Base-by-base conservation (phyloP, 35 echinoderm and acorn worm genomes). In the Stichopus chloronotus region DNA sequence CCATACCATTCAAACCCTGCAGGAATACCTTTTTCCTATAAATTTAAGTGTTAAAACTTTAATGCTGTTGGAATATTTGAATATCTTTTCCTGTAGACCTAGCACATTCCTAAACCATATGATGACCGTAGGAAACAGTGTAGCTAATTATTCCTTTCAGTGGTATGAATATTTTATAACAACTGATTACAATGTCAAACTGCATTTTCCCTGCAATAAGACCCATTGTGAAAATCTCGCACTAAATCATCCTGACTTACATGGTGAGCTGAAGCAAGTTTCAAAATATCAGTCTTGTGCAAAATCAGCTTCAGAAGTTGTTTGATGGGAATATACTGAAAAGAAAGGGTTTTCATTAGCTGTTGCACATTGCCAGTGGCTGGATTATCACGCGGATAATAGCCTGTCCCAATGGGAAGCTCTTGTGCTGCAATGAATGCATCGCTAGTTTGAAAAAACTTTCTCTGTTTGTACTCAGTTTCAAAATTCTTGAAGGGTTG, bases 291-390 rank as follows among this genome's bases (percentile, higher is more conserved):
- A 52, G 88, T 91, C 17, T 91, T 91, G 72, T 91, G 63, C 58
- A 91, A 53, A 19, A 91, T 74, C 13, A 91, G 53, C 57, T 56
- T 91, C 5, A 91, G 72, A 56, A 78, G 90, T 43, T 25, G 72
- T 78, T 91, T 25, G 5, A 91, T 91, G 43, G 90, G 90, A 79
- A 78, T 78, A 78, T 91, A 91, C 72, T 91, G 90, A 77, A 78
- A 91, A 23, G 84, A 57, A 77, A 91, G 78, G 20, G 90, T 91
- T 91, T 91, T 91, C 63, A 55, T 74, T 25, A 78, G 24, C 79
- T 91, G 90, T 52, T 91, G 71, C 24, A 91, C 90, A 79, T 91
- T 91, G 69, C 72, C 90, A 91, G 90, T 91, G 20, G 56, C 19
- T 54, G 90, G 90, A 58, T 91, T 91, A 58, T 79, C 79, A 7